Percentiles rank a stretch among this genome's conserved stretches.
These are phyloP conservation scores for Cerceris rybyensis DNA, from an alignment of 2,888 invertebrate species.

Conservation along the genomic window DNA sequence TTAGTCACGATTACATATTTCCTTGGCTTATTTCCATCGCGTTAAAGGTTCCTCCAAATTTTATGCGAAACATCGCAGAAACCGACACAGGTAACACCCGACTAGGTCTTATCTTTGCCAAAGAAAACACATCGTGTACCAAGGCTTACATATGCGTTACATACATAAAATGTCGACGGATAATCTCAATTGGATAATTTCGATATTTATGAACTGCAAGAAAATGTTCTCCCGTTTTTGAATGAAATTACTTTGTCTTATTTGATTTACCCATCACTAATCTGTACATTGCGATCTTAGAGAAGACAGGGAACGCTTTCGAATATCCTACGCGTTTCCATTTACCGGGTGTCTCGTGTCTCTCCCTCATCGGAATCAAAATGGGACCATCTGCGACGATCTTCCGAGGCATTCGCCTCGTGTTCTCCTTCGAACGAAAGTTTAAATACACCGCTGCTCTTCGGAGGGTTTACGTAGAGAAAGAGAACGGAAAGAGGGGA, in stretches of 20 bases:
- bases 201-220: neutral
- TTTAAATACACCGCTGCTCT: slow-evolving; percentile 56
- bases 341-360: slow-evolving; percentile 62
- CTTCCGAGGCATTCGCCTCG: slow-evolving; percentile 42
- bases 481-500: slow-evolving; percentile 1
- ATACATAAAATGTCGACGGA: neutral
- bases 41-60: slow-evolving; percentile 31
- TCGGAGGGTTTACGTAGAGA: slow-evolving; percentile 27
- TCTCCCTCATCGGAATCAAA: slow-evolving; percentile 37
- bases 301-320: slow-evolving; percentile 8
- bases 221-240: too few species aligned
- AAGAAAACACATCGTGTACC: slow-evolving; percentile 13
- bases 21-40: slow-evolving; percentile 48
- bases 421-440: slow-evolving; percentile 56
- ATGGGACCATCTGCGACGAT: slow-evolving; percentile 46
- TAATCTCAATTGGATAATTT: too few species aligned
- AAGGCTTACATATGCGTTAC: neutral
- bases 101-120: slow-evolving; percentile 26
- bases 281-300: slow-evolving; percentile 16
- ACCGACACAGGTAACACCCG: slow-evolving; percentile 16
- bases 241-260: neutral
- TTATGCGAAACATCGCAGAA: slow-evolving; percentile 17
- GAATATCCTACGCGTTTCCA: slow-evolving; percentile 31
- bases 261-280: slow-evolving; percentile 10
- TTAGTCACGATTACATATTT: slow-evolving; percentile 37